Evolutionary conservation across 1,140 invertebrate genomes (phyloP), one percentile per base, ranked within the genome.

Genomic region (Geopemphigus sp.): DNA sequence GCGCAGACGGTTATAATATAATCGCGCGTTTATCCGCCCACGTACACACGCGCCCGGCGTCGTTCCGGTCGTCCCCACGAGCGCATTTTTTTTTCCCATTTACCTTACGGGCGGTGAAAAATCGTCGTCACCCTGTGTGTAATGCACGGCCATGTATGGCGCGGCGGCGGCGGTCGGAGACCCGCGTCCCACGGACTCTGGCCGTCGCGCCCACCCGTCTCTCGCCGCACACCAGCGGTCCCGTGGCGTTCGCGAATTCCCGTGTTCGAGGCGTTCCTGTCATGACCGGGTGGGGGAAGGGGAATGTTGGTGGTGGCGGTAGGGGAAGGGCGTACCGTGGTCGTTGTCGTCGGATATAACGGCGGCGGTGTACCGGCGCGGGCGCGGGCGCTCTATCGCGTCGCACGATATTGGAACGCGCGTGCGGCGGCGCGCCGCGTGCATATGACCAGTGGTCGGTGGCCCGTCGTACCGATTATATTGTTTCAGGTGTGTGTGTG

Each of bases 111-210:
- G 32, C 22, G 45, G 66, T 32, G 45, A 22, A 50, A 68, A 68
- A 68, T 14, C 45, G 17, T 50, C 73, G 73, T 76, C 26, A 17
- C 39, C 26, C 19, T 14, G 73, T 24, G 73, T 59, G 54, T 47
- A 78, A 78, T 78, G 54, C 74, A 78, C 57, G 50, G 45, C 74
- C 74, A 63, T 78, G 57, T 78, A 78, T 63, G 74, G 74, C 45
- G 22, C 50, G 53, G 26, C 72, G 74, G 22, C 56, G 54, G 32
- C n/a, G 19, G 32, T n/a, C 2, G 45, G 39, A 19, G 66, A 68
- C 57, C 74, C 57, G 74, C 74, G 74, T 32, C 74, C 74, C 56
- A 76, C 73, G 73, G 53, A 56, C 73, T 50, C 5, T 12, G 47
- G 47, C 47, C n/a, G 56, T 47, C 17, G 45, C 73, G 74, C 74